Evolutionary conservation across 2,888 invertebrate species (phyloP).

Genomic region (Quadroppia sp.): DNA sequence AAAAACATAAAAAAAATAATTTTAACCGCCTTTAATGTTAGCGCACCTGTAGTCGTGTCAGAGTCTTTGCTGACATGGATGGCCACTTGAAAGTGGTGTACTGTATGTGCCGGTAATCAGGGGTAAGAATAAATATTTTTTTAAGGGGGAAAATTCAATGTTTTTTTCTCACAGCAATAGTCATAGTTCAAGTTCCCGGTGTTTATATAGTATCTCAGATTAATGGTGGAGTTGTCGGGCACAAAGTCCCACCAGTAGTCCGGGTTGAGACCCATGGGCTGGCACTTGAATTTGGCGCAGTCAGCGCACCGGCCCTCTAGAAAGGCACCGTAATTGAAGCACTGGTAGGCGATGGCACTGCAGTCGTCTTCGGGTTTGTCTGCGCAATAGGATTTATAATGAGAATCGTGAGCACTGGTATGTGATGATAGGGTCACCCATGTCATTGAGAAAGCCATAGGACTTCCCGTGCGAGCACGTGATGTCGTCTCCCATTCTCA

Average conservation of each 20-base stretch:
- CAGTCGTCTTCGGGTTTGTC: background rate
- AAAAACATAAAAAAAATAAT: no score
- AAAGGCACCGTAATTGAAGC: background rate
- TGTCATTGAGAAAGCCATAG: background rate
- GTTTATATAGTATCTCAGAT: background rate
- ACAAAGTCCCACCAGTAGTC: background rate
- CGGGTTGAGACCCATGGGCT: background rate
- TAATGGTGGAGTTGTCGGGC: background rate
- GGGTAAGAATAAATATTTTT: no score
- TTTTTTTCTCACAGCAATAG: no score
- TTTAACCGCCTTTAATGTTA: no score
- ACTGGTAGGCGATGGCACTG: background rate
- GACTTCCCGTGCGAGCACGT: background rate
- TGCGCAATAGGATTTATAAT: background rate
- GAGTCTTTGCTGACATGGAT: no score
- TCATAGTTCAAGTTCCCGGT: no score
- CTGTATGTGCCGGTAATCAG: no score
- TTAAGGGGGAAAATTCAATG: no score
- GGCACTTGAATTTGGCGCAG: background rate
- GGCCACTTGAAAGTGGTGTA: no score
- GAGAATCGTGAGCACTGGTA: no score
- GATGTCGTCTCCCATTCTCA: background rate
- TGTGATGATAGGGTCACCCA: no score
- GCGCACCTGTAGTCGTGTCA: no score
- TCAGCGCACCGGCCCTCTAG: conserved; percentile 4